Percentiles rank a stretch among this genome's conserved stretches.
Conservation (phyloP, 2,888 invertebrate species). For the Hyppa rectilinea region DNA sequence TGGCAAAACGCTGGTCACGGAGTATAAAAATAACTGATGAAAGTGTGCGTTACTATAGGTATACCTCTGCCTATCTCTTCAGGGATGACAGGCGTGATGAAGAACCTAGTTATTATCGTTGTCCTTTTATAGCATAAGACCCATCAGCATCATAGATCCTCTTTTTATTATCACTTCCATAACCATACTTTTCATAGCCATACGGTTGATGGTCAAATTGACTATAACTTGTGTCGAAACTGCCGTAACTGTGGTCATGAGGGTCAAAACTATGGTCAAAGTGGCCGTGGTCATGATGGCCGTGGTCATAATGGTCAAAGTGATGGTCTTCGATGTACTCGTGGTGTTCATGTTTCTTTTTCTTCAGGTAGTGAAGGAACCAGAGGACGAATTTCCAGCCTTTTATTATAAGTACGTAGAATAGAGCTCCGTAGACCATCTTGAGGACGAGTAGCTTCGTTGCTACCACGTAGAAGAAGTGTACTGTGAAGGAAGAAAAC, state of each 20-base stretch:
- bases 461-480: constrained; percentile 85
- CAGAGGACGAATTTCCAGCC: constrained; percentile 84
- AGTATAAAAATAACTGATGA: too few relatives aligned
- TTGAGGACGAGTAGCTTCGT: constrained; percentile 84
- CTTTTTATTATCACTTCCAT: constrained; percentile 66
- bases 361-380: constrained; percentile 84
- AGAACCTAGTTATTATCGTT: constrained; percentile 12
- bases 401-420: constrained; percentile 79
- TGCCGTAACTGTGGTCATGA: constrained; percentile 3
- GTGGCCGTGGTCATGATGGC: constrained; percentile 58
- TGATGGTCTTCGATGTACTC: constrained; percentile 80
- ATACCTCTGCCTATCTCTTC: too few relatives aligned
- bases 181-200: constrained; percentile 55
- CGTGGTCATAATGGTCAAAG: constrained; percentile 60
- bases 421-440: constrained; percentile 82
- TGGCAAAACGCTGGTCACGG: too few relatives aligned
- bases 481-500: constrained; percentile 79
- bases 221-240: not conserved
- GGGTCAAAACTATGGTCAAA: constrained; percentile 32
- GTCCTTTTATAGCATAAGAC: constrained; percentile 80
- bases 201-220: constrained; percentile 47
- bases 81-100: too few relatives aligned
- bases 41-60: too few relatives aligned
- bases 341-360: constrained; percentile 76
- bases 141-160: constrained; percentile 84